These are phyloP conservation scores for Catharus bicknelli DNA, from an alignment of 2,113 vertebrate species.

Conservation along the genomic window DNA sequence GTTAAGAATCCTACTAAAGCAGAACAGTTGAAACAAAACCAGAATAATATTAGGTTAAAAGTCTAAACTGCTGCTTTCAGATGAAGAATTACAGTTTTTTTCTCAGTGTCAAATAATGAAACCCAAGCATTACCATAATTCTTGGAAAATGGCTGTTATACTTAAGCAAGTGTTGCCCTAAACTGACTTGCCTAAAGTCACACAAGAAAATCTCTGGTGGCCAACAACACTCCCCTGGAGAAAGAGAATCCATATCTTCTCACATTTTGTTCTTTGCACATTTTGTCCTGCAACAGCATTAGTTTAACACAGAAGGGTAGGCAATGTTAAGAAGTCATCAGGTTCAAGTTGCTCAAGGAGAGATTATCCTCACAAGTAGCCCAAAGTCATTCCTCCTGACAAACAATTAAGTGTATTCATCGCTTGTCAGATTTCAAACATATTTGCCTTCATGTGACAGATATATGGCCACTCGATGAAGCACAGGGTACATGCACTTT, in stretches of 20 bases:
- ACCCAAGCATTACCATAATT: neutral
- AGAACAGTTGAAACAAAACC: neutral
- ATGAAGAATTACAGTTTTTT: neutral
- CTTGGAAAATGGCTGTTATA: neutral
- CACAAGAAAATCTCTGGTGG: neutral
- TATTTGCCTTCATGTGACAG: neutral
- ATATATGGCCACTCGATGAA: accelerated
- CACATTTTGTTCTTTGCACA: neutral
- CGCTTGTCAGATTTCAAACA: neutral
- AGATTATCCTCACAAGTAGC: neutral
- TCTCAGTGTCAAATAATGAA: neutral
- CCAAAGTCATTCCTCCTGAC: neutral
- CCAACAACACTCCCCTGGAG: neutral
- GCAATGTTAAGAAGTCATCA: neutral
- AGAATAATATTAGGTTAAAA: neutral
- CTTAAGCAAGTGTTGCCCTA: neutral
- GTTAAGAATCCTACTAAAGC: neutral
- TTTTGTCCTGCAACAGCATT: neutral
- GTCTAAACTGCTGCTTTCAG: neutral
- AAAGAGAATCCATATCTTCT: neutral
- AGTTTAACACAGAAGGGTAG: neutral
- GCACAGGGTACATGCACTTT: neutral
- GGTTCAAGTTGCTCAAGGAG: neutral
- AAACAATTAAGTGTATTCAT: neutral
- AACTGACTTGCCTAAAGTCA: neutral